Evolutionary conservation across 2,888 invertebrate species (phyloP).

Genomic region (Polyommatus icarus): DNA sequence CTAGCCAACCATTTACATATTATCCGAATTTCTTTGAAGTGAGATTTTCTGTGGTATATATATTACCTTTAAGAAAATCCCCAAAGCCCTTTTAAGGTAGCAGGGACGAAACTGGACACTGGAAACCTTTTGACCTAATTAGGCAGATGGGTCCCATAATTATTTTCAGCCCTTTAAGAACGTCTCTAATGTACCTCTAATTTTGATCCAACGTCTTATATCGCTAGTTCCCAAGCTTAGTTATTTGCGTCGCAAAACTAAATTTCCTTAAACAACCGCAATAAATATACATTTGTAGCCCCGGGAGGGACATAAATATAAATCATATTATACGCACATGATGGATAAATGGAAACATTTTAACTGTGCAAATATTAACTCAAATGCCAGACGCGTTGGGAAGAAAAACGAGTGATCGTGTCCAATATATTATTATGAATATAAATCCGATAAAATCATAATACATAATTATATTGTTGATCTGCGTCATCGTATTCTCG

Average conservation of each 20-base stretch:
- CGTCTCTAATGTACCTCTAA: neutral
- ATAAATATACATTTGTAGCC: neutral
- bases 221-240: neutral
- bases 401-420: neutral
- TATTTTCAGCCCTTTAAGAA: slow-evolving; percentile 2
- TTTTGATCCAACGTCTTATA: neutral
- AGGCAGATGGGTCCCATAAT: neutral
- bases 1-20: no score
- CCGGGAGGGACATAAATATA: neutral
- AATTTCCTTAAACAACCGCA: neutral
- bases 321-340: neutral
- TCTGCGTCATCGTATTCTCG: neutral
- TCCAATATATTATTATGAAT: neutral
- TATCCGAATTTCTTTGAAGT: neutral
- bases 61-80: neutral
- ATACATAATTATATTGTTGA: neutral
- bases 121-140: neutral
- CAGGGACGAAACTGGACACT: neutral
- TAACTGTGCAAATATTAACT: slow-evolving; percentile 3
- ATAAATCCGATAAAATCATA: neutral
- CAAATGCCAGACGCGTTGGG: neutral
- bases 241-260: neutral
- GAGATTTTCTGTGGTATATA: neutral
- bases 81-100: neutral
- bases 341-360: neutral